A percentile compares a stretch with the other conserved stretches of the same genome.
phyloP scores from a whole-genome alignment of 2,888 invertebrate species.

The Gari tellinella region DNA sequence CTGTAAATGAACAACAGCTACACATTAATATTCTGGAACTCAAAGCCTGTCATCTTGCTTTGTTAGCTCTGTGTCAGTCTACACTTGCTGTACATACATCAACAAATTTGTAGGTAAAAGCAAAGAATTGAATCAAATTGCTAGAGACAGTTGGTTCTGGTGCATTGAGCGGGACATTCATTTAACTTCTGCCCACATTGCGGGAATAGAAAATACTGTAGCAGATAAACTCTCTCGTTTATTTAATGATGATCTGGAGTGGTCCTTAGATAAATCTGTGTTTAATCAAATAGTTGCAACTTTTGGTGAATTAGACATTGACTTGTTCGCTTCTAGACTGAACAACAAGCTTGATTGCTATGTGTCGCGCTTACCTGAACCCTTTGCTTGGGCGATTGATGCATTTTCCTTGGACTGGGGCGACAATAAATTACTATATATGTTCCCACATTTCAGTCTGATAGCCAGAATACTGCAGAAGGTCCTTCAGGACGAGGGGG shows the following conservation, averaged over 20 bases:
- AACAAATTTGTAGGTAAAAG: too few species aligned
- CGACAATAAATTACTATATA: constrained; percentile 11
- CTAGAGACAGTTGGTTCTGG: constrained; percentile 34
- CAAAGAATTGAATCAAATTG: too few species aligned
- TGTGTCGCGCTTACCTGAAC: too few species aligned
- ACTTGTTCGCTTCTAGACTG: constrained; percentile 33
- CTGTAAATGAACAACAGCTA: constrained; percentile 16
- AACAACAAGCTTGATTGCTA: too few species aligned
- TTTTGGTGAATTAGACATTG: constrained; percentile 7
- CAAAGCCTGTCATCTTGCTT: constrained; percentile 24
- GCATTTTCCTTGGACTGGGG: too few species aligned
- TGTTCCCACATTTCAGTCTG: too few species aligned
- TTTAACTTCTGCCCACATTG: constrained; percentile 37
- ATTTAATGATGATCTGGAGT: constrained; percentile 48
- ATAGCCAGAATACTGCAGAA: too few species aligned
- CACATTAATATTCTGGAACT: constrained; percentile 44
- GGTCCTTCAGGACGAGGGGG: constrained; percentile 11
- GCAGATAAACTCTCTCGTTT: constrained; percentile 40
- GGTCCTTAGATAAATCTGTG: constrained; percentile 24
- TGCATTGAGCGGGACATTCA: constrained; percentile 19
- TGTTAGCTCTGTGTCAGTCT: constrained; percentile 17
- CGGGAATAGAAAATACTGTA: constrained; percentile 27
- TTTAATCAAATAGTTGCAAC: constrained; percentile 6
- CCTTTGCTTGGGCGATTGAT: too few species aligned
- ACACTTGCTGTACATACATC: constrained; percentile 41